A percentile compares a stretch with the other conserved stretches of the same genome.
Evolutionary conservation across 2,797 vertebrate genomes (phyloP).

Genomic region (Bradypus variegatus): DNA sequence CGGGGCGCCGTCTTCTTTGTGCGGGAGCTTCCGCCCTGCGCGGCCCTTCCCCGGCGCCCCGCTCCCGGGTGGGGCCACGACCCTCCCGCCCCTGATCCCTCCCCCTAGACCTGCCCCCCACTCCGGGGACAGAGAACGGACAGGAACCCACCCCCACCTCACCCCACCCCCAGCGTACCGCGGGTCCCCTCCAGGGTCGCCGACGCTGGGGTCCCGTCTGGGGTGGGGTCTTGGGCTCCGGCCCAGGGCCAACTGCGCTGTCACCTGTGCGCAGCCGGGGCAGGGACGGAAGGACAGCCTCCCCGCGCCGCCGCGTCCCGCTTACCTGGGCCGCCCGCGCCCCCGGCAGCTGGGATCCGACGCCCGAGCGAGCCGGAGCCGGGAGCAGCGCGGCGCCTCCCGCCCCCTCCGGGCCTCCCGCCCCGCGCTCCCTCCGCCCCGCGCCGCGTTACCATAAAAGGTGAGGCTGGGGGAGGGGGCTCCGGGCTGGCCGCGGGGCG

Average conservation of each 20-base stretch:
- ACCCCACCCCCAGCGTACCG: background rate
- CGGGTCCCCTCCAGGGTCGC: background rate
- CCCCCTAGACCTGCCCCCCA: background rate
- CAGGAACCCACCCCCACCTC: background rate
- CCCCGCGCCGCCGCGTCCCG: conserved; percentile 22
- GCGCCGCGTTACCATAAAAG: conserved; percentile 69
- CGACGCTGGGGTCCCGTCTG: background rate
- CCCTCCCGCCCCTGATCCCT: background rate
- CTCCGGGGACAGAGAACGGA: background rate
- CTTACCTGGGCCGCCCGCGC: conserved; percentile 59
- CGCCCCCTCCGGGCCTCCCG: conserved; percentile 38
- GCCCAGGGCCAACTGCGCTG: background rate
- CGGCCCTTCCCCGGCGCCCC: background rate
- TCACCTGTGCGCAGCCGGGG: background rate
- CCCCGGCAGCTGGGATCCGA: background rate
- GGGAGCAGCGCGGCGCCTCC: conserved; percentile 26
- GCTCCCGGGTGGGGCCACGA: background rate
- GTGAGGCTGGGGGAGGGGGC: conserved; percentile 61
- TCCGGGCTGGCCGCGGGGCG: conserved; percentile 2
- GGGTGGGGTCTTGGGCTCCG: background rate
- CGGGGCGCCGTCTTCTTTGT: conserved; percentile 69
- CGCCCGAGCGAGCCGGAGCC: background rate
- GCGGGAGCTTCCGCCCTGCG: conserved; percentile 53
- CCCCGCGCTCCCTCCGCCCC: conserved; percentile 52
- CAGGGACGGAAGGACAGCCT: conserved; percentile 40